phyloP scores from a whole-genome alignment of 2,797 vertebrate genomes.

The Ciconia nigra region DNA sequence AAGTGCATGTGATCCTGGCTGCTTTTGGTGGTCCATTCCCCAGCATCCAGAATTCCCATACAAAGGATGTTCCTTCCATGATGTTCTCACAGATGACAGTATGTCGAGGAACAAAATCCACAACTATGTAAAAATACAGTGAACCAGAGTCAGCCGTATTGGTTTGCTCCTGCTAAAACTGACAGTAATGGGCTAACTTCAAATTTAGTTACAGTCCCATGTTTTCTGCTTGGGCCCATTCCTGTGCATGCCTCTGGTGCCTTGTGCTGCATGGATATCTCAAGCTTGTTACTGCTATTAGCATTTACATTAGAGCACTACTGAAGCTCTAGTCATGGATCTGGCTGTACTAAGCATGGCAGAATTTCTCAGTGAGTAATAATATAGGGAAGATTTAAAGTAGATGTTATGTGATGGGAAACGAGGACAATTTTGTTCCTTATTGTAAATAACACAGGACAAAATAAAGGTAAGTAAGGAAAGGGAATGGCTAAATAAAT shows the following conservation, averaged over 20 bases:
- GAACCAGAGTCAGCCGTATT: neutral
- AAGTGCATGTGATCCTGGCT: accelerated
- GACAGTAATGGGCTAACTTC: neutral
- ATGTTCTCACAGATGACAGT: neutral
- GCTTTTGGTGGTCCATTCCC: neutral
- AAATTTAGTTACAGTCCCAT: neutral
- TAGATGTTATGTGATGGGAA: neutral
- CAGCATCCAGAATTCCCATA: neutral
- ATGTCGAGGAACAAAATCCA: neutral
- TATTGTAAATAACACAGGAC: neutral
- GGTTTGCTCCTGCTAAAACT: neutral
- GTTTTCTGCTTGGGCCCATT: neutral
- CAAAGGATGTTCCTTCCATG: neutral
- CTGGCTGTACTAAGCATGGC: neutral
- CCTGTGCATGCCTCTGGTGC: neutral
- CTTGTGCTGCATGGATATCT: neutral
- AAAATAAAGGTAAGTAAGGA: neutral
- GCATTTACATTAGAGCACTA: neutral
- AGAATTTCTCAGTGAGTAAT: neutral
- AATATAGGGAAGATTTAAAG: neutral
- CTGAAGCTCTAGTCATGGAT: neutral
- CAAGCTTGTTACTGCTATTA: neutral
- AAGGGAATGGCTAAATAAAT: neutral
- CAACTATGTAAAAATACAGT: accelerated
- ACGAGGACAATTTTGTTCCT: neutral